Evolutionary conservation across 2,113 vertebrate genomes (phyloP).

Genomic region (Aspiorhynchus laticeps): DNA sequence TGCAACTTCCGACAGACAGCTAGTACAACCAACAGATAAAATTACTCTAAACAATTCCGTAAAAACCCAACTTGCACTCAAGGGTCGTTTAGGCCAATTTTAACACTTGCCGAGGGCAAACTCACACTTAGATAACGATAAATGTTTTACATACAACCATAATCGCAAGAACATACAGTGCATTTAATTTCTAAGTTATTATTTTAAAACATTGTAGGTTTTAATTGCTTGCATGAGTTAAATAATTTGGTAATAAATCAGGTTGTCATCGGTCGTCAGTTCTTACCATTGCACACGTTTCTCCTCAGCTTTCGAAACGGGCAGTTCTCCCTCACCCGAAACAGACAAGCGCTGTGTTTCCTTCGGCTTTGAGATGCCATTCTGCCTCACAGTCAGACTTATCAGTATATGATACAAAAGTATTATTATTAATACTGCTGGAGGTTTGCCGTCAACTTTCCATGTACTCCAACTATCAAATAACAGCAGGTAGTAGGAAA

Average conservation of each 20-base stretch:
- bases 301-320: constrained; percentile 60
- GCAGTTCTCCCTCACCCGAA: constrained; percentile 61
- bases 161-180: not conserved
- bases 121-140: not conserved
- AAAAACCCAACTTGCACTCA: not conserved
- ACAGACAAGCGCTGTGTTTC: constrained; percentile 57
- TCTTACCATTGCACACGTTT: constrained; percentile 55
- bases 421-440: not conserved
- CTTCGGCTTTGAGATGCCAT: constrained; percentile 62
- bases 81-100: not conserved
- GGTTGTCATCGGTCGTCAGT: not conserved
- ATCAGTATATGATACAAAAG: not conserved
- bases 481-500: not conserved
- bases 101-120: not conserved
- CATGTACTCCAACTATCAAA: not conserved
- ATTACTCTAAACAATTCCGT: not conserved
- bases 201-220: not conserved
- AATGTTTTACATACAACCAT: not conserved
- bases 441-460: not conserved
- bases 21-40: not conserved
- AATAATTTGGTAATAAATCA: not conserved
- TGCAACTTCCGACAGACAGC: not conserved
- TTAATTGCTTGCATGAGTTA: not conserved
- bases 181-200: not conserved
- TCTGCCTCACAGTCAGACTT: not conserved